Evolutionary conservation across 2,888 invertebrate genomes (phyloP).

Genomic region (Pseudococcus viburni): DNA sequence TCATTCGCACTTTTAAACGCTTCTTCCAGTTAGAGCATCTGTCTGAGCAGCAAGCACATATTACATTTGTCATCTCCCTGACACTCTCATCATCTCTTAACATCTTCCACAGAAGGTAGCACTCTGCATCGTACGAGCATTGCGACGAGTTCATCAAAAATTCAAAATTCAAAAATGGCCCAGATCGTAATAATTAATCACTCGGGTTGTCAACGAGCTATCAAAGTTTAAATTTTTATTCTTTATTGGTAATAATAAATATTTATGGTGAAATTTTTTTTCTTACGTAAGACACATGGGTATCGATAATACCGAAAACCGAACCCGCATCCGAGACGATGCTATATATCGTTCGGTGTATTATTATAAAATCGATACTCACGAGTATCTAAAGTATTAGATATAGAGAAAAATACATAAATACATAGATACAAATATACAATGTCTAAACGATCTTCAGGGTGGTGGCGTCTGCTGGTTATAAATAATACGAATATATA

Average conservation of each 20-base stretch:
- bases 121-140: neutral
- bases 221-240: neutral
- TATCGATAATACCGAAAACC: neutral
- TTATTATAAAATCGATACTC: conserved; percentile 48
- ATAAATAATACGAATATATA: conserved; percentile 3
- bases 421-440: neutral
- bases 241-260: neutral
- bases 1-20: neutral
- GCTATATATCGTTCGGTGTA: neutral
- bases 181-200: neutral
- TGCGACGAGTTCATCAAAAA: neutral
- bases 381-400: neutral
- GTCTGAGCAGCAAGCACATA: neutral
- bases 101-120: neutral
- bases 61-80: neutral
- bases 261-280: neutral
- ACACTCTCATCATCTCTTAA: neutral
- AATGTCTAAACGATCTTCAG: conserved; percentile 20
- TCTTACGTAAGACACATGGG: neutral
- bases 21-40: neutral
- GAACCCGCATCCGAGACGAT: neutral
- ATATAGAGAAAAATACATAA: neutral
- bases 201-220: neutral
- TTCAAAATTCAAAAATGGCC: conserved; percentile 7
- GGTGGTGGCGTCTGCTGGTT: conserved; percentile 30